Evolutionary conservation across 2,113 vertebrate species (phyloP).

Genomic region (Thymallus thymallus): DNA sequence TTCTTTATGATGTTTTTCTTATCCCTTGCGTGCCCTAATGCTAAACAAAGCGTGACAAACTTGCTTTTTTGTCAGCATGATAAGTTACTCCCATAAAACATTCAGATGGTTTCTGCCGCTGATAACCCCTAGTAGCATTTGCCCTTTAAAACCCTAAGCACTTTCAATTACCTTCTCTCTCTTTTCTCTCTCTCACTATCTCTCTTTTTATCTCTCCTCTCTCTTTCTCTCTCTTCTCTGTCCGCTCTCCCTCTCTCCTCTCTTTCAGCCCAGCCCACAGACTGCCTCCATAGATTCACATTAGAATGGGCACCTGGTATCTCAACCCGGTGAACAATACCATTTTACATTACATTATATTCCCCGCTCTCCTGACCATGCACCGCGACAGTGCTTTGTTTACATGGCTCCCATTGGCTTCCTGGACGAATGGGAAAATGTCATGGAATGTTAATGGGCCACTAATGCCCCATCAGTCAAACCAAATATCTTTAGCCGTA

Average conservation of each 20-base stretch:
- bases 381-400: slow-evolving; percentile 57
- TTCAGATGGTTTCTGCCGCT: slow-evolving; percentile 63
- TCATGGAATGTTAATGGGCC: slow-evolving; percentile 70
- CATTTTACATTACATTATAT: slow-evolving; percentile 63
- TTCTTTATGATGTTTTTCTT: slow-evolving; percentile 55
- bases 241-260: no score
- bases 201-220: not conserved
- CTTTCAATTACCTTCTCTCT: slow-evolving; percentile 63
- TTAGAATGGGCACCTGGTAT: slow-evolving; percentile 63
- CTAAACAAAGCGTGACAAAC: slow-evolving; percentile 34
- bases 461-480: slow-evolving; percentile 65
- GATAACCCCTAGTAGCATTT: slow-evolving; percentile 66
- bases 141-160: slow-evolving; percentile 68
- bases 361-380: slow-evolving; percentile 60
- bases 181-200: slow-evolving; percentile 32
- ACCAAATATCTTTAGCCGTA: slow-evolving; percentile 39
- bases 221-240: no score
- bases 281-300: slow-evolving; percentile 55
- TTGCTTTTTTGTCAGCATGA: slow-evolving; percentile 57
- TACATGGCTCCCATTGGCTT: slow-evolving; percentile 58
- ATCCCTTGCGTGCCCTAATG: slow-evolving; percentile 37
- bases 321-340: slow-evolving; percentile 52
- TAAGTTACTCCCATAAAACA: slow-evolving; percentile 64
- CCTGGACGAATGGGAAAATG: slow-evolving; percentile 63
- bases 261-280: slow-evolving; percentile 39